These are phyloP conservation scores for Karalla daura DNA, from an alignment of 2,797 vertebrate genomes.

Conservation along the genomic window DNA sequence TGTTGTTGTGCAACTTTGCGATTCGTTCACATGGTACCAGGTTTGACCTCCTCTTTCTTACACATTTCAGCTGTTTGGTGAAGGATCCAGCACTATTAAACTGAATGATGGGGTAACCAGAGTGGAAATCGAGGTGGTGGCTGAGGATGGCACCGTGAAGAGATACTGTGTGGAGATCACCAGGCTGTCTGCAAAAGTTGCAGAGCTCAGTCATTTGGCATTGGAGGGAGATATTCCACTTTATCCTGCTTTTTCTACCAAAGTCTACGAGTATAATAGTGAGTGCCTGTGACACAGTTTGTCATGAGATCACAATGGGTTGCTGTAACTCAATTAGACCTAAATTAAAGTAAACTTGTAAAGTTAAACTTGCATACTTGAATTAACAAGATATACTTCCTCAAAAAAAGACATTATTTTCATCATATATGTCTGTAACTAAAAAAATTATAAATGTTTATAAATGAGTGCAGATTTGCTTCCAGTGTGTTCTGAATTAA, in stretches of 20 bases:
- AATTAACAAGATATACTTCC: background rate
- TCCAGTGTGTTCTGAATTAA: background rate
- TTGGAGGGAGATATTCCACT: constrained; percentile 59
- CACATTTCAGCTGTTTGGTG: constrained; percentile 65
- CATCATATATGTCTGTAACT: too few relatives aligned
- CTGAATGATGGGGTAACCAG: constrained; percentile 72
- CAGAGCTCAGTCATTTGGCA: constrained; percentile 66
- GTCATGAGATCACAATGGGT: background rate
- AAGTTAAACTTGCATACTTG: background rate
- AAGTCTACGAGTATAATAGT: constrained; percentile 70
- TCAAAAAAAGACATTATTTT: too few relatives aligned
- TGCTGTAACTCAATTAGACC: background rate
- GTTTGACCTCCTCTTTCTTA: background rate
- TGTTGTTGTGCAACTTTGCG: background rate
- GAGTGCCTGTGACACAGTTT: constrained; percentile 37
- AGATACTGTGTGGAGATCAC: constrained; percentile 73
- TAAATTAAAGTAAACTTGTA: background rate
- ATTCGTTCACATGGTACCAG: too few relatives aligned
- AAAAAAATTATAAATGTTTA: background rate
- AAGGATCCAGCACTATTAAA: constrained; percentile 61
- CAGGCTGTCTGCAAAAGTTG: constrained; percentile 69
- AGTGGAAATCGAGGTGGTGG: constrained; percentile 75
- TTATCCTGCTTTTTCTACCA: constrained; percentile 63
- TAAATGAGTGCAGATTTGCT: background rate
- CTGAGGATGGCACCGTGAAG: constrained; percentile 79